Percentiles rank a stretch among this genome's conserved stretches.
Conservation (phyloP, 1,140 invertebrate genomes). For the Planococcus citri region DNA sequence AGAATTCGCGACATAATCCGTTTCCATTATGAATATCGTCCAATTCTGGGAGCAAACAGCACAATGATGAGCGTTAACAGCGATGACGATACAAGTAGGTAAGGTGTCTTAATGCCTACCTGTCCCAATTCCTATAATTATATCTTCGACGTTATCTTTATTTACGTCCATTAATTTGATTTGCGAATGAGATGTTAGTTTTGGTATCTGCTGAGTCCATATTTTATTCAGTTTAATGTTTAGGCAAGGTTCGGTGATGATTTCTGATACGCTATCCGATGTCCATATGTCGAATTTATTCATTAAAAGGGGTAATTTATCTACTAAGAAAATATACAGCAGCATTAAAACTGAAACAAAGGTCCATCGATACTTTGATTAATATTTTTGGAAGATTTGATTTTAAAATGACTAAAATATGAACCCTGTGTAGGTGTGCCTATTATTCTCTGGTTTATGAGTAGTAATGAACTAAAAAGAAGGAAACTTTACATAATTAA, state of each 20-base stretch:
- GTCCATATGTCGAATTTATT: constrained; percentile 44
- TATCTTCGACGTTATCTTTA: constrained; percentile 55
- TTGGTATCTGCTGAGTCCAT: constrained; percentile 59
- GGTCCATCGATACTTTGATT: neutral
- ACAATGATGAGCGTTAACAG: neutral
- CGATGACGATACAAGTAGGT: no score
- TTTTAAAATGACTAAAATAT: no score
- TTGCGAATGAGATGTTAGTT: constrained; percentile 61
- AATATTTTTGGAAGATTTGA: no score
- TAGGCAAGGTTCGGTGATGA: constrained; percentile 46
- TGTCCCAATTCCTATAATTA: constrained; percentile 68
- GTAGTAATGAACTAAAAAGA: no score
- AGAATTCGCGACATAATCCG: constrained; percentile 22
- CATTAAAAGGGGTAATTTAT: constrained; percentile 47
- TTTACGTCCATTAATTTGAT: constrained; percentile 60
- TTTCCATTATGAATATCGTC: neutral
- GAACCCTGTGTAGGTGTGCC: no score
- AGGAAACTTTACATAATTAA: no score
- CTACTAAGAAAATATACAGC: constrained; percentile 49
- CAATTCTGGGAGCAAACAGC: neutral
- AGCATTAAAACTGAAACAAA: constrained; percentile 42
- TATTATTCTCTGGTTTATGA: no score
- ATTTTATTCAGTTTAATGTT: constrained; percentile 51
- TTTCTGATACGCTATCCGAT: constrained; percentile 24
- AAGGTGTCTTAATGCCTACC: constrained; percentile 38